These are phyloP conservation scores for Teleogryllus oceanicus DNA, from an alignment of 2,888 invertebrate genomes.

Conservation along the genomic window DNA sequence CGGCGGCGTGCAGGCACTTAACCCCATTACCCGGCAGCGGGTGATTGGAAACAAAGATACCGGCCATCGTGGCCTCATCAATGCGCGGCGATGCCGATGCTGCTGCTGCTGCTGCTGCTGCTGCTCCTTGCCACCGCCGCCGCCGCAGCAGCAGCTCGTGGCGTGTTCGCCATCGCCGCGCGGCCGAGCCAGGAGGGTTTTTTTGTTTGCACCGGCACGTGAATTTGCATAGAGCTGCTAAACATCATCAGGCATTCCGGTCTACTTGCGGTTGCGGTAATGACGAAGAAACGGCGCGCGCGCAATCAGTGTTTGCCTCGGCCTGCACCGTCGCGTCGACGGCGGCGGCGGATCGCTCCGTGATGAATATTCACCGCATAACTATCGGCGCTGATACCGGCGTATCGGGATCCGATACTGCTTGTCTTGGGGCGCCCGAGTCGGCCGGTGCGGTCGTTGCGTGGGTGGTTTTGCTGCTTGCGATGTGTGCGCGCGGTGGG, in stretches of 20 bases:
- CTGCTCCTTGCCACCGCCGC: too few relatives aligned
- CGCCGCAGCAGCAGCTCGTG: too few relatives aligned
- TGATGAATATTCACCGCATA: neutral
- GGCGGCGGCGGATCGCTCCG: too few relatives aligned
- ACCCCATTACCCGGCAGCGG: constrained; percentile 8
- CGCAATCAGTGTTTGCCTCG: neutral
- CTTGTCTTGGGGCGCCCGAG: too few relatives aligned
- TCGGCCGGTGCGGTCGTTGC: too few relatives aligned
- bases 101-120: neutral
- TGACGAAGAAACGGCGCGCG: constrained; percentile 7
- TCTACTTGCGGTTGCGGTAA: constrained; percentile 1
- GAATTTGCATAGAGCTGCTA: neutral
- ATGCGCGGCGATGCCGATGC: neutral
- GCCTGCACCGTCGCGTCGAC: too few relatives aligned
- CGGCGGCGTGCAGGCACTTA: constrained; percentile 18
- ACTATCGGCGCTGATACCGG: too few relatives aligned
- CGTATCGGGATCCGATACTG: too few relatives aligned
- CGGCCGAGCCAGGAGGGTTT: neutral
- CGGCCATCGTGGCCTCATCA: constrained; percentile 18
- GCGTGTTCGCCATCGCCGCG: too few relatives aligned
- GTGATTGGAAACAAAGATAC: constrained; percentile 18
- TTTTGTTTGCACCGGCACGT: neutral
- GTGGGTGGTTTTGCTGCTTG: too few relatives aligned
- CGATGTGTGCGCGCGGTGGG: too few relatives aligned
- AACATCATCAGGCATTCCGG: constrained; percentile 18